phyloP scores from a whole-genome alignment of 2,888 invertebrate genomes.

The Dioctria linearis region DNA sequence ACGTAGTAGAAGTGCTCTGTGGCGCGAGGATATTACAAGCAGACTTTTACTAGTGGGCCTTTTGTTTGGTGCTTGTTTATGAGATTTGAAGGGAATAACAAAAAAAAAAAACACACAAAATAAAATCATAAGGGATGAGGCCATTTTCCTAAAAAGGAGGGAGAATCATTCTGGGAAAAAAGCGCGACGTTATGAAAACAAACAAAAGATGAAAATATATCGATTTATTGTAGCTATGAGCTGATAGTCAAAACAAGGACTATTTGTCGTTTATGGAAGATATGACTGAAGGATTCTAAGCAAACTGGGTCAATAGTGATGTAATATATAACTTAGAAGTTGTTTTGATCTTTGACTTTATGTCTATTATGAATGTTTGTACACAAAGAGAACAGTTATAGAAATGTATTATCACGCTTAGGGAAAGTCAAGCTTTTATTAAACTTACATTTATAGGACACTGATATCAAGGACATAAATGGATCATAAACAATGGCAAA shows the following conservation, averaged over 20 bases:
- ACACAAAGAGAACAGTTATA: too few species aligned
- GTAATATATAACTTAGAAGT: not conserved
- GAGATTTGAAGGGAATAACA: not conserved
- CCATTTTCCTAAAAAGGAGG: not conserved
- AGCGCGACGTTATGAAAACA: not conserved
- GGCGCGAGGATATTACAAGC: not conserved
- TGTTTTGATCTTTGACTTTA: not conserved
- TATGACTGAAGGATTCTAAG: not conserved
- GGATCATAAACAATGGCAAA: too few species aligned
- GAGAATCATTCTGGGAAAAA: not conserved
- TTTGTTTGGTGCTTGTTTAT: not conserved
- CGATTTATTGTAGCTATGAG: not conserved
- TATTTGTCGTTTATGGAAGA: not conserved
- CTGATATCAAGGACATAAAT: too few species aligned
- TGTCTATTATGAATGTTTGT: too few species aligned
- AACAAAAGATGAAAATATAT: not conserved
- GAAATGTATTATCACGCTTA: too few species aligned
- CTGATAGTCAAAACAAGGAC: conserved; percentile 3
- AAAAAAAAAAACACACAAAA: not conserved
- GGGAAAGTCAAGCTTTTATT: too few species aligned
- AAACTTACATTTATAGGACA: too few species aligned
- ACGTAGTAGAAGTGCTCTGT: not conserved
- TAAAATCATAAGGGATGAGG: not conserved
- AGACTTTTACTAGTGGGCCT: not conserved
- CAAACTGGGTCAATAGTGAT: not conserved